phyloP scores from a whole-genome alignment of 2,113 vertebrate genomes.

The Diphyllodes magnificus region DNA sequence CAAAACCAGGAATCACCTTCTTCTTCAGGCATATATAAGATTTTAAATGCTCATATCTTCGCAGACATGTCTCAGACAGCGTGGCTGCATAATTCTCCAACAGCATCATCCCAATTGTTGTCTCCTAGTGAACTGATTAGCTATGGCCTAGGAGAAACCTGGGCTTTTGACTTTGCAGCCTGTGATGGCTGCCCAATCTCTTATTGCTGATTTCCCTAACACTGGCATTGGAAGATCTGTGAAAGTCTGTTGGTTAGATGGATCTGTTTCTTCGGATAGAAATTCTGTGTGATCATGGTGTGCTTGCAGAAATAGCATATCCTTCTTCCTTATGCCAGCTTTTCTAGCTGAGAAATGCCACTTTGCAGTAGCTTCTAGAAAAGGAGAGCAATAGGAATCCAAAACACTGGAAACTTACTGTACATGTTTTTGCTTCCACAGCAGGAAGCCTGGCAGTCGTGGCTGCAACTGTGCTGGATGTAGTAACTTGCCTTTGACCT shows the following conservation, averaged over 20 bases:
- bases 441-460: not conserved
- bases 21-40: not conserved
- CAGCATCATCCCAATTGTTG: not conserved
- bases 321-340: not conserved
- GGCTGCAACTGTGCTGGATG: accelerated
- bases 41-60: not conserved
- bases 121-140: not conserved
- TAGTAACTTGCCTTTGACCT: not conserved
- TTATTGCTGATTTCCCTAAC: not conserved
- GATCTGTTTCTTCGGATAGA: not conserved
- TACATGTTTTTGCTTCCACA: not conserved
- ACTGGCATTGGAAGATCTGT: not conserved
- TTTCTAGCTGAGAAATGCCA: not conserved
- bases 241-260: not conserved
- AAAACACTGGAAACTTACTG: not conserved
- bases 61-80: not conserved
- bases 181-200: not conserved
- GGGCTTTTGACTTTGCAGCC: not conserved
- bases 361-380: not conserved
- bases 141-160: not conserved
- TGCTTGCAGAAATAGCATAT: not conserved
- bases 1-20: not conserved
- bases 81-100: not conserved
- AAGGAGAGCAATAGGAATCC: not conserved
- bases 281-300: not conserved